Evolutionary conservation across 2,113 vertebrate species (phyloP).

Genomic region (Gadus macrocephalus): DNA sequence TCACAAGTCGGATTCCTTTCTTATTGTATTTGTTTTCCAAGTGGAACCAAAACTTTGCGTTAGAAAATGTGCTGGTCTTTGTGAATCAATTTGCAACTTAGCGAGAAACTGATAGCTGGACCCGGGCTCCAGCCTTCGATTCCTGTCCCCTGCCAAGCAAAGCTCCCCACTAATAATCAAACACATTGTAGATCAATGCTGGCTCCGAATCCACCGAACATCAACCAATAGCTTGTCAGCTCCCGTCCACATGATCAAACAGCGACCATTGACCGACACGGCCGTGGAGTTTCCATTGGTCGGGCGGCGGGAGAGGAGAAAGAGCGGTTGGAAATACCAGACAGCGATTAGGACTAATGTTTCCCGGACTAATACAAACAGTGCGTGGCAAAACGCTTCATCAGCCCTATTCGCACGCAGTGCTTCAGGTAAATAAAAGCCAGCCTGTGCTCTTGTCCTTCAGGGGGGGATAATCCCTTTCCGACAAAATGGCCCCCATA

Average conservation of each 20-base stretch:
- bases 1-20: no score
- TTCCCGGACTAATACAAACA: conserved; percentile 22
- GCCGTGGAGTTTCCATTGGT: conserved; percentile 26
- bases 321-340: no score
- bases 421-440: conserved; percentile 14
- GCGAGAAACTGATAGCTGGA: no score
- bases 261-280: conserved; percentile 30
- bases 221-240: conserved; percentile 24
- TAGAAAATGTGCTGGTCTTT: no score
- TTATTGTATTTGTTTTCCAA: no score
- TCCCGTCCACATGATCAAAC: conserved; percentile 35
- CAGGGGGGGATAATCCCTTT: not conserved
- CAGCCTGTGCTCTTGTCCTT: not conserved
- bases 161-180: conserved; percentile 57
- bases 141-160: conserved; percentile 46
- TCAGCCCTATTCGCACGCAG: conserved; percentile 33
- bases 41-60: no score
- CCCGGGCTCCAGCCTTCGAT: not conserved
- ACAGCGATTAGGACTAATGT: conserved; percentile 8
- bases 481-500: no score
- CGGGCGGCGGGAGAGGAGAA: not conserved
- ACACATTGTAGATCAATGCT: conserved; percentile 42
- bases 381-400: conserved; percentile 3
- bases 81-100: no score
- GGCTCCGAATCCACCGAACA: conserved; percentile 47